Evolutionary conservation across 2,113 vertebrate genomes (phyloP).

Genomic region (Chascanopsetta lugubris): DNA sequence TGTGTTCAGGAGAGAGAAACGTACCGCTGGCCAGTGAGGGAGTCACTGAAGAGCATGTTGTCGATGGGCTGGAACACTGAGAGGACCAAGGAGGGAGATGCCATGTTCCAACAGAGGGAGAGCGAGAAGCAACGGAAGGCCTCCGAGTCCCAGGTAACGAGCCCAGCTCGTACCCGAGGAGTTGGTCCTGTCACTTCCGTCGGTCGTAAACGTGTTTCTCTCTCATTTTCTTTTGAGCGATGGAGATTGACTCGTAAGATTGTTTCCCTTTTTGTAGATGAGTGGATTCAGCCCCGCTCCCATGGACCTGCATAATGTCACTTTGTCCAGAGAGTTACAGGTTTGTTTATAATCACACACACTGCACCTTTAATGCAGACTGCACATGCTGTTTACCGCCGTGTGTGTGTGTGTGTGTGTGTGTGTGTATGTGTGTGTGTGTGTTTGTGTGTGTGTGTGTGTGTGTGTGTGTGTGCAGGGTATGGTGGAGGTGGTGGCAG

Average conservation of each 20-base stretch:
- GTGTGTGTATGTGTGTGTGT: too few relatives aligned
- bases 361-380: too few relatives aligned
- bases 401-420: too few relatives aligned
- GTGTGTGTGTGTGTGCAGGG: constrained; percentile 78
- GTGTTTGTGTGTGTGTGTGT: too few relatives aligned
- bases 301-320: constrained; percentile 89
- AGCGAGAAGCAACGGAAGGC: constrained; percentile 88
- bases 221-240: background rate
- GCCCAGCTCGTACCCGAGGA: too few relatives aligned
- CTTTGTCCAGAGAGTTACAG: constrained; percentile 93
- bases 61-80: constrained; percentile 93
- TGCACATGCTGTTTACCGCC: too few relatives aligned
- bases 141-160: constrained; percentile 86
- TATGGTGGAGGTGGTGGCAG: constrained; percentile 96
- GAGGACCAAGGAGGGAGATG: constrained; percentile 92
- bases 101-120: constrained; percentile 87
- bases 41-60: constrained; percentile 96
- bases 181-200: too few relatives aligned
- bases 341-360: too few relatives aligned
- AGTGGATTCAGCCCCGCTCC: constrained; percentile 89
- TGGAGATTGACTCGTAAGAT: background rate
- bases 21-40: constrained; percentile 94
- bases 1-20: constrained; percentile 89
- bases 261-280: constrained; percentile 71
- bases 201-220: too few relatives aligned